Percentiles rank a stretch among this genome's conserved stretches.
Conservation (phyloP, 1,140 invertebrate genomes). For the Mylabris phalerata region DNA sequence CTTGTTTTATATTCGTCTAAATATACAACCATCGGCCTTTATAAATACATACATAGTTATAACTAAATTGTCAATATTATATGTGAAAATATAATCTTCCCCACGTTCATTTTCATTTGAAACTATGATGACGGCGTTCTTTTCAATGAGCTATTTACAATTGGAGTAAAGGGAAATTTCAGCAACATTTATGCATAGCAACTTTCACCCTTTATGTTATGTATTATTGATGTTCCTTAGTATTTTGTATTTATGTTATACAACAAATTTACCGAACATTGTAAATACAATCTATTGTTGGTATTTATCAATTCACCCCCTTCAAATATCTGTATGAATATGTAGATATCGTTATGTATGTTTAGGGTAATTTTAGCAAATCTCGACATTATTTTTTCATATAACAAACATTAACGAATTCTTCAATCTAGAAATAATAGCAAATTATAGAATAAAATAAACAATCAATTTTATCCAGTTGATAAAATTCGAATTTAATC, state of each 20-base stretch:
- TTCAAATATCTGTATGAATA: no score
- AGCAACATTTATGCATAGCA: conserved; percentile 9
- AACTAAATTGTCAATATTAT: not conserved
- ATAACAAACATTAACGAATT: no score
- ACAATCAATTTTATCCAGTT: no score
- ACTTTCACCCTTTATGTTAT: not conserved
- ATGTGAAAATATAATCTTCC: conserved; percentile 3
- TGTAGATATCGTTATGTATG: no score
- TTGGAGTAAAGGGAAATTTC: conserved; percentile 7
- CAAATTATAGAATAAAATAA: no score
- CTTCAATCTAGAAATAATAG: no score
- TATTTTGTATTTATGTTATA: conserved; percentile 11
- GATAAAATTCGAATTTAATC: no score
- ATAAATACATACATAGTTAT: no score
- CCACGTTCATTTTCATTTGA: not conserved
- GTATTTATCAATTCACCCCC: conserved; percentile 1
- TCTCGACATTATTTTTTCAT: no score
- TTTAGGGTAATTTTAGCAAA: no score
- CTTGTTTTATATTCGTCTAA: conserved; percentile 1
- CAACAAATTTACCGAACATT: conserved; percentile 12
- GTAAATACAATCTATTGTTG: conserved; percentile 14
- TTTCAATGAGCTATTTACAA: conserved; percentile 13
- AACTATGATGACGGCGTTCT: not conserved
- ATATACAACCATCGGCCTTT: conserved; percentile 9
- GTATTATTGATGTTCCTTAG: conserved; percentile 1